Evolutionary conservation across 2,888 invertebrate species (phyloP), one percentile per base, ranked within the genome.

Genomic region (Spialia ferax): DNA sequence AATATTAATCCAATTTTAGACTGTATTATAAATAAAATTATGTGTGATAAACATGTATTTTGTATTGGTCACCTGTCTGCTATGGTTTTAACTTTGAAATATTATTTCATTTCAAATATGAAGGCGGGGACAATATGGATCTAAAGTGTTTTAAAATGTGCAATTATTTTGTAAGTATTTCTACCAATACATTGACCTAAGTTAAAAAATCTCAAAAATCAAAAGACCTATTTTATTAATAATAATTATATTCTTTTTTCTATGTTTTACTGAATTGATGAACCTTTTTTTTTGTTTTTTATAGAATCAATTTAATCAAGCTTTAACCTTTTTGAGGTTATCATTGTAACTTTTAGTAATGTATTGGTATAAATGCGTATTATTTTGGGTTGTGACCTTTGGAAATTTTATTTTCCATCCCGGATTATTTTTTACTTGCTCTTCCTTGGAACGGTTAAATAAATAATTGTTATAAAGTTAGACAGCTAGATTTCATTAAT

Each of bases 361-460:
- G 61, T 54, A 54, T 38, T 20, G 54, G 22, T 57, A 48, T 18
- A 29, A 23, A 23, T 38, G 26, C 35, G 18, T 65, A n/a, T 29
- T 42, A 38, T 42, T 26, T 59, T 60, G 60, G 66, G 66, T 66
- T 66, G 66, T 66, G 66, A 66, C 15, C 42, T 65, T 50, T 59
- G 52, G 26, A 59, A 32, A 54, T 22, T 52, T 57, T 52, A 26
- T 65, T 60, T 59, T 59, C 20, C 35, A 20, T 38, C 52, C 57
- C 52, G 38, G 38, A 50, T 29, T 54, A 45, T 54, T 66, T 52
- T 38, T 35, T 15, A 60, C 54, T 54, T 42, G 54, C 42, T 60
- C 54, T 52, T 45, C 32, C 60, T 45, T 32, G 52, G 29, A 54
- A 60, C 42, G 32, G 35, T 22, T 26, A 23, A 57, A 20, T 60